Conservation (phyloP, 1,140 invertebrate species). For the Rhyacophila brunnea region DNA sequence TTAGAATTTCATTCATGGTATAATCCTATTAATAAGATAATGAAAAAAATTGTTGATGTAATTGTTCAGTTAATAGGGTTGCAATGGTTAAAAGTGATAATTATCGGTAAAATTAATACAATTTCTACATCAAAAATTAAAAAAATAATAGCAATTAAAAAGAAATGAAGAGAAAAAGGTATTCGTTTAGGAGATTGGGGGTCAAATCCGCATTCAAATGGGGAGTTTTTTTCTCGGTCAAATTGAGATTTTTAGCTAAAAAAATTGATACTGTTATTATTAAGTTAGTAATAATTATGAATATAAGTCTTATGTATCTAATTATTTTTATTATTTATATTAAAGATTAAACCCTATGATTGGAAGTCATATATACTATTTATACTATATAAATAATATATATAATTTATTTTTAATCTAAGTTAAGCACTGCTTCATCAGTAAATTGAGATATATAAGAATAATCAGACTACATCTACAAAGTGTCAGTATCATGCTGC, state of each 20-base stretch:
- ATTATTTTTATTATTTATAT: slow-evolving; percentile 51
- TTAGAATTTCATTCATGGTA: slow-evolving; percentile 64
- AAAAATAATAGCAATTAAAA: slow-evolving; percentile 65
- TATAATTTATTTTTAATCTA: slow-evolving; percentile 67
- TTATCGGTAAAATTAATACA: slow-evolving; percentile 55
- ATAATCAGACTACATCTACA: slow-evolving; percentile 72
- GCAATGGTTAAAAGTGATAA: too few relatives aligned
- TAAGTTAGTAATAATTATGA: slow-evolving; percentile 45
- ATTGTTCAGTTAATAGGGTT: too few relatives aligned
- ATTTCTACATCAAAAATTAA: slow-evolving; percentile 68
- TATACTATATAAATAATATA: slow-evolving; percentile 66
- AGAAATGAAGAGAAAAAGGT: slow-evolving; percentile 62
- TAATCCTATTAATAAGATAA: slow-evolving; percentile 57
- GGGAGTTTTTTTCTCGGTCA: slow-evolving; percentile 58
- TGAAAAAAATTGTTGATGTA: too few relatives aligned
- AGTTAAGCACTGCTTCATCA: slow-evolving; percentile 61
- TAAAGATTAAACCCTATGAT: slow-evolving; percentile 59
- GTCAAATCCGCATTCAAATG: slow-evolving; percentile 66
- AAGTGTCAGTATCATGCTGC: slow-evolving; percentile 71
- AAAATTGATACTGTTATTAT: slow-evolving; percentile 52
- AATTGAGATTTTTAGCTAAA: slow-evolving; percentile 56
- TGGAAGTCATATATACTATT: slow-evolving; percentile 68
- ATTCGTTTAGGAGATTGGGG: slow-evolving; percentile 53
- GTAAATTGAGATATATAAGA: slow-evolving; percentile 66
- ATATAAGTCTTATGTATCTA: slow-evolving; percentile 38